phyloP scores from a whole-genome alignment of 92 coral and sea anemone species.

The Palythoa grandis region DNA sequence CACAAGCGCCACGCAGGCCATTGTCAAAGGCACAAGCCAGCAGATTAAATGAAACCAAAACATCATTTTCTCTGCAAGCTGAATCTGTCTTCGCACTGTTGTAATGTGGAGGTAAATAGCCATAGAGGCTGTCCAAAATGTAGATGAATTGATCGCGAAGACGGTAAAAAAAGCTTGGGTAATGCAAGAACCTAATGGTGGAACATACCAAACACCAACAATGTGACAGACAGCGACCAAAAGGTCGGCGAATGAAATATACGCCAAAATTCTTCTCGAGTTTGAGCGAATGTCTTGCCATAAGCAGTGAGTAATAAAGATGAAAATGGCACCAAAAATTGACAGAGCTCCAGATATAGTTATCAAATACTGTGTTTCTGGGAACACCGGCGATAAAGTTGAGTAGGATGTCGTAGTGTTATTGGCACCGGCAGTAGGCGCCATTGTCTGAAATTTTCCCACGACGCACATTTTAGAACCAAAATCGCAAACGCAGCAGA shows the following conservation, averaged over 20 bases:
- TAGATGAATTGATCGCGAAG: slow-evolving; percentile 19
- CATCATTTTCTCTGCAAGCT: slow-evolving; percentile 28
- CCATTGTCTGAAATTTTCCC: too few relatives aligned
- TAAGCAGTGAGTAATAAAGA: slow-evolving; percentile 7
- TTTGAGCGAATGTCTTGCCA: slow-evolving; percentile 27
- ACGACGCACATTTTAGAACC: too few relatives aligned
- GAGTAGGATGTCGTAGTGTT: background rate
- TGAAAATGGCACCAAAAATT: slow-evolving; percentile 11
- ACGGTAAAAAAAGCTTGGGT: background rate
- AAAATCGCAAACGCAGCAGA: too few relatives aligned
- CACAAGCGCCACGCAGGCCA: slow-evolving; percentile 1
- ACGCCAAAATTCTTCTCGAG: slow-evolving; percentile 26
- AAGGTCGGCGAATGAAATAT: slow-evolving; percentile 25
- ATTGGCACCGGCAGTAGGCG: background rate
- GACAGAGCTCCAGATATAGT: slow-evolving; percentile 22
- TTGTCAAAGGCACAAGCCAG: slow-evolving; percentile 29
- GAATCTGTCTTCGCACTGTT: slow-evolving; percentile 5
- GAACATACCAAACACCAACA: slow-evolving; percentile 11
- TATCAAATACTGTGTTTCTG: background rate
- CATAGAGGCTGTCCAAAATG: slow-evolving; percentile 36
- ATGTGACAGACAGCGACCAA: slow-evolving; percentile 15
- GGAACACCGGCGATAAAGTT: background rate
- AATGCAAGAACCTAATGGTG: background rate
- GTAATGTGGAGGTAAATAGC: slow-evolving; percentile 21
- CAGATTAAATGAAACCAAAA: slow-evolving; percentile 36